Base-by-base conservation (phyloP, 2,888 invertebrate species). In the Athalia cordata region DNA sequence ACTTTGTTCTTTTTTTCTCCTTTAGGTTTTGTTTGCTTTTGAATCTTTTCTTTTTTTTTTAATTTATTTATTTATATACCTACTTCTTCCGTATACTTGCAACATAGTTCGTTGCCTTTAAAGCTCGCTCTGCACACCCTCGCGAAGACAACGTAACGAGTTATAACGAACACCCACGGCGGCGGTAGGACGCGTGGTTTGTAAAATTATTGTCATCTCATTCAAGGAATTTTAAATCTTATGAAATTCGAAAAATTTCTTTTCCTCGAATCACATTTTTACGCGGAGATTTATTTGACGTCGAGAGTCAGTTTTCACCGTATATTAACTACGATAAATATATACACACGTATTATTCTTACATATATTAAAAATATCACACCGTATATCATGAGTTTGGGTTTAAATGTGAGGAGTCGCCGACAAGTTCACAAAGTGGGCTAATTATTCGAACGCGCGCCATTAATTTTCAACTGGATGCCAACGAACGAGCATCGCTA, bases 91-190 rank as follows among this genome's bases (percentile, higher is more conserved):
- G 49, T 66, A 47, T 66, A 49, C n/a, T 66, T 66, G 66, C 49
- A 68, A 68, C 52, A 68, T 55, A 55, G 68, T 68, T 68, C 68
- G 52, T 68, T 68, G 68, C 68, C 68, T 68, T n/a, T 7, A 29
- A 29, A 29, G 29, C 29, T 29, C 29, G 29, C 11, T 29, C 6
- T 13, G 49, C 55, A 11, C n/a, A 52, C 5, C 49, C 11, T 6
- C 52, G 43, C 52, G 43, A 55, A 52, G 68, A 50, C 13, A 13
- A 49, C 13, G 49, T 66, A 49, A 29, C 29, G 29, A 29, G 47
- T 49, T 66, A 49, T 66, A 66, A 29, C 29, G 29, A 29, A 29
- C 29, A 29, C 29, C 29, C 29, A 29, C 29, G 29, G 29, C 29
- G 29, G 29, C 29, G 29, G 29, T 29, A 0, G 29, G 29, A 29